A percentile compares a stretch with the other conserved stretches of the same genome.
Evolutionary conservation across 92 coral and sea anemone species (phyloP).

Genomic region (Zoanthus gigantus): DNA sequence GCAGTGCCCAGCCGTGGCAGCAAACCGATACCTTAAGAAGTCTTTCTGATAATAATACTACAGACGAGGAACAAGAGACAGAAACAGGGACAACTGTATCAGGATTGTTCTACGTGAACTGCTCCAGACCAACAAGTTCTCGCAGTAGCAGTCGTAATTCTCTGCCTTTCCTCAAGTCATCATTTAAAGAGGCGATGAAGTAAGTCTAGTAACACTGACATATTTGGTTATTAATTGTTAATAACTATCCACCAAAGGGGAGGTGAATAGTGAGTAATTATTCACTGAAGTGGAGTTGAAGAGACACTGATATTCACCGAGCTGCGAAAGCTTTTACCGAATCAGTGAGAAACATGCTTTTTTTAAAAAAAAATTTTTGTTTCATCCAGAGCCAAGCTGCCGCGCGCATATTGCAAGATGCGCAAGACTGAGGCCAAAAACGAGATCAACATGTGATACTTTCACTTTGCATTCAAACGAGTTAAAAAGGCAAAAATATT

Average conservation of each 20-base stretch:
- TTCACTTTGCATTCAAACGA: no score
- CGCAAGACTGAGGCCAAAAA: no score
- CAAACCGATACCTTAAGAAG: neutral
- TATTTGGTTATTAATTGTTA: neutral
- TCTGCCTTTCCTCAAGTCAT: constrained; percentile 24
- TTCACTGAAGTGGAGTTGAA: no score
- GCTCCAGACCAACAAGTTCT: constrained; percentile 15
- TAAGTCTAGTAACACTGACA: neutral
- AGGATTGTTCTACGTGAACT: constrained; percentile 15
- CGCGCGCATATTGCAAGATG: no score
- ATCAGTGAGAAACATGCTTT: no score
- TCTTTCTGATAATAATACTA: neutral
- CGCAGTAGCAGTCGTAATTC: neutral
- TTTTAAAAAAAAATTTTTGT: no score
- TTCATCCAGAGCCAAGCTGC: no score
- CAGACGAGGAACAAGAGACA: constrained; percentile 6
- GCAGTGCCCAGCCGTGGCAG: constrained; percentile 24
- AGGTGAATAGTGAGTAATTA: no score
- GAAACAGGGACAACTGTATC: constrained; percentile 28
- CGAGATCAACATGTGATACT: no score
- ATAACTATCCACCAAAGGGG: neutral
- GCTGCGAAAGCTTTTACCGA: no score
- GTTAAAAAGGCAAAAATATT: no score
- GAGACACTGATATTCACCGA: no score
- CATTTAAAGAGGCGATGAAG: constrained; percentile 31